Conservation (phyloP, 2,888 invertebrate species). For the Leptarthrus brevirostris region DNA sequence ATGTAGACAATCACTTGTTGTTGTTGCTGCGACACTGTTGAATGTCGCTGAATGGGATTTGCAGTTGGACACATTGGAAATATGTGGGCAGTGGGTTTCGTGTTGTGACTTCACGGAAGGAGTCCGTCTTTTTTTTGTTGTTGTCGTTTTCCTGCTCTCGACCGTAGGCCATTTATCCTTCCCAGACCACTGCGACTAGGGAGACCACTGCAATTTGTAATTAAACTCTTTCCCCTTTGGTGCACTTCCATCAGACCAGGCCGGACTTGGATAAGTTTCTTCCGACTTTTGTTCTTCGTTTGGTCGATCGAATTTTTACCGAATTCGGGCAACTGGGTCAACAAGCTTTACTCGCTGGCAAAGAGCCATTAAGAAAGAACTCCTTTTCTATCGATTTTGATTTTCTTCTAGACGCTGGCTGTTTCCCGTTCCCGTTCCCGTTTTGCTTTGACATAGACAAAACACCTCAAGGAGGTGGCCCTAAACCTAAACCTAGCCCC, state of each 20-base stretch:
- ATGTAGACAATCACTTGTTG: slow-evolving; percentile 38
- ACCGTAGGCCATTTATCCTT: slow-evolving; percentile 12
- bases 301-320: slow-evolving; percentile 42
- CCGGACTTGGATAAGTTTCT: slow-evolving; percentile 24
- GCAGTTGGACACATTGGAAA: slow-evolving; percentile 34
- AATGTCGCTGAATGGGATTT: slow-evolving; percentile 31
- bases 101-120: slow-evolving; percentile 7
- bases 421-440: not conserved
- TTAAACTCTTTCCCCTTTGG: slow-evolving; percentile 4
- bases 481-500: not conserved
- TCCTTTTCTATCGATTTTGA: slow-evolving; percentile 40
- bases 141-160: slow-evolving; percentile 4
- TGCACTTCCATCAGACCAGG: not conserved
- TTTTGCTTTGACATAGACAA: slow-evolving; percentile 10
- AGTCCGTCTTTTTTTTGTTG: not conserved
- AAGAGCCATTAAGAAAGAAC: slow-evolving; percentile 20
- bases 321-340: slow-evolving; percentile 48
- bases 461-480: slow-evolving; percentile 26
- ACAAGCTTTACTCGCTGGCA: slow-evolving; percentile 20
- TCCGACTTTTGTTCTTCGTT: slow-evolving; percentile 29
- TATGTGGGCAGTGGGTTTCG: slow-evolving; percentile 22
- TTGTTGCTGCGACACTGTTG: slow-evolving; percentile 42
- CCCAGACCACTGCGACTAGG: slow-evolving; percentile 1
- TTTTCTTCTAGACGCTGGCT: slow-evolving; percentile 21
- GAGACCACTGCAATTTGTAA: slow-evolving; percentile 41